A percentile compares a stretch with the other conserved stretches of the same genome.
Evolutionary conservation across 2,888 invertebrate genomes (phyloP).

Genomic region (Diarsia brunnea): DNA sequence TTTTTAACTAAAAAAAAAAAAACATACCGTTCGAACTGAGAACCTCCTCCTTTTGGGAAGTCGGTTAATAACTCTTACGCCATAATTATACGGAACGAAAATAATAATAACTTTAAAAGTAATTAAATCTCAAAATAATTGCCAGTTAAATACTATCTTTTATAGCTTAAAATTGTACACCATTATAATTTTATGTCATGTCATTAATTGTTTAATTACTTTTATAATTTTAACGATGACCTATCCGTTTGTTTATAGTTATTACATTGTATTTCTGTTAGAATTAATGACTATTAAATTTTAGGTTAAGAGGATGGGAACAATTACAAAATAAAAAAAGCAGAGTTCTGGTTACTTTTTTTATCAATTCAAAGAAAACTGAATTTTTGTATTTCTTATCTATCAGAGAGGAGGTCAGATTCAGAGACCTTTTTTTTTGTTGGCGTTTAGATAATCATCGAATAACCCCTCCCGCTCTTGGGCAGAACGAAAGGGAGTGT

Average conservation of each 20-base stretch:
- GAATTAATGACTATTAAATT: neutral
- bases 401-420: too few relatives aligned
- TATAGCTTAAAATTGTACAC: conserved; percentile 23
- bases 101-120: neutral
- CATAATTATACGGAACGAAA: neutral
- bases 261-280: neutral
- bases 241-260: neutral
- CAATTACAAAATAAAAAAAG: neutral
- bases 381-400: too few relatives aligned
- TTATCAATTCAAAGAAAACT: too few relatives aligned
- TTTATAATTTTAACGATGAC: neutral
- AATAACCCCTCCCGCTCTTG: too few relatives aligned
- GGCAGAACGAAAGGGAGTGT: too few relatives aligned
- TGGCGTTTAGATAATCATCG: too few relatives aligned
- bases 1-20: neutral
- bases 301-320: neutral
- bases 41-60: too few relatives aligned
- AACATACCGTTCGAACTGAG: too few relatives aligned
- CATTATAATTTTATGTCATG: conserved; percentile 15
- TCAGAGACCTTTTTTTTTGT: too few relatives aligned
- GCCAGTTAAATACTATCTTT: conserved; percentile 15
- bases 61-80: conserved; percentile 1
- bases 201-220: conserved; percentile 24
- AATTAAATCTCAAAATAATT: conserved; percentile 33
- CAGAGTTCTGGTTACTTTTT: neutral